A percentile compares a stretch with the other conserved stretches of the same genome.
phyloP scores from a whole-genome alignment of 1,140 invertebrate genomes.

The Lucilia cuprina region DNA sequence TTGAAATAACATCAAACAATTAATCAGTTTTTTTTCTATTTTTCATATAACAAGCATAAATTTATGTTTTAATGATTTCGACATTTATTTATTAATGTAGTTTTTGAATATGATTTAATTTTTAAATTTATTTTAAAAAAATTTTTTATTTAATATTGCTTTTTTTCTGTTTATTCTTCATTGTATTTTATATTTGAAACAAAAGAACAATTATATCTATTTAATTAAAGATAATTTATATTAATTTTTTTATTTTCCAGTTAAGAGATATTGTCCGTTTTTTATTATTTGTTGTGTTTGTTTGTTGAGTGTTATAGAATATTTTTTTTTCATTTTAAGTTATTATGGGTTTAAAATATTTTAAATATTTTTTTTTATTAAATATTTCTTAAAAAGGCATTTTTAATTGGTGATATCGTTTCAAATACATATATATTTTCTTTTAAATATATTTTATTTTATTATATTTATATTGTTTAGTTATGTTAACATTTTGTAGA shows the following conservation, averaged over 20 bases:
- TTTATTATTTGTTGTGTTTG: not conserved
- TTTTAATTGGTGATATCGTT: slow-evolving; percentile 30
- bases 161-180: not conserved
- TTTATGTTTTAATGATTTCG: not conserved
- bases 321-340: not conserved
- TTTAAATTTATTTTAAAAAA: not conserved
- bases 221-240: no score
- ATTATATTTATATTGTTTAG: slow-evolving; percentile 4
- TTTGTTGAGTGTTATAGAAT: not conserved
- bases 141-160: not conserved
- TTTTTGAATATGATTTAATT: not conserved
- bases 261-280: slow-evolving; percentile 20
- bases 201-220: not conserved
- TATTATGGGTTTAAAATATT: not conserved
- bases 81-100: not conserved
- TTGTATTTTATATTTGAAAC: slow-evolving; percentile 2
- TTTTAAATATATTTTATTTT: not conserved
- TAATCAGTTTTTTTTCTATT: not conserved
- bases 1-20: not conserved
- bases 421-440: not conserved
- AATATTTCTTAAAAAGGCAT: slow-evolving; percentile 27
- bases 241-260: slow-evolving; percentile 18
- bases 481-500: not conserved
- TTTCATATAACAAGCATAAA: not conserved
- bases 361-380: slow-evolving; percentile 1